Conservation (phyloP, 1,140 invertebrate genomes). For the Heliconius himera region DNA sequence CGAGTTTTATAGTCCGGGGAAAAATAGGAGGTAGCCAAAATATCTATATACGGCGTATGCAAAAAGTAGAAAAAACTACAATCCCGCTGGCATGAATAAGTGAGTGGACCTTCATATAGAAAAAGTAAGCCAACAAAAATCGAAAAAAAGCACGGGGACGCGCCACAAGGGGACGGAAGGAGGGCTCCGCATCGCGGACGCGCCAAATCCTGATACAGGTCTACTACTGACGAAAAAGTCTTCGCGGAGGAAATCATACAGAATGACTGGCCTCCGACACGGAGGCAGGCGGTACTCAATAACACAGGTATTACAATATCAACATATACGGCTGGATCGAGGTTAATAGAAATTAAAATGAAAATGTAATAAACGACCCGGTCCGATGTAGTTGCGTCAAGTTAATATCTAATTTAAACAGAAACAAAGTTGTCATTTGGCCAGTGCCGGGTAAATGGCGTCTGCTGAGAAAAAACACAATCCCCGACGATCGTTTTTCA, state of each 20-base stretch:
- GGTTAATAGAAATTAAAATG: not conserved
- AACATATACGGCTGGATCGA: not conserved
- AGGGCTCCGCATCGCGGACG: conserved; percentile 47
- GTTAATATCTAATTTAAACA: conserved; percentile 1
- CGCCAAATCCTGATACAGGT: conserved; percentile 46
- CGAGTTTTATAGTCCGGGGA: conserved; percentile 78
- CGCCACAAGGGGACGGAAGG: conserved; percentile 52
- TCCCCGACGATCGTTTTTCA: conserved; percentile 53
- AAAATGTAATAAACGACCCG: not conserved
- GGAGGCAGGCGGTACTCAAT: not conserved
- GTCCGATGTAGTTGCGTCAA: not conserved
- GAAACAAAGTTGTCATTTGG: conserved; percentile 42
- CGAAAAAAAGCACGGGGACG: conserved; percentile 60
- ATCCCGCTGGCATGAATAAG: conserved; percentile 80
- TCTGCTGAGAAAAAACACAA: conserved; percentile 53
- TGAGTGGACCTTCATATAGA: conserved; percentile 79
- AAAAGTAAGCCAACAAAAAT: conserved; percentile 75
- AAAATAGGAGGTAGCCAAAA: conserved; percentile 80
- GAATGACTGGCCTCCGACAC: not conserved
- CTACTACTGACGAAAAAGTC: conserved; percentile 45
- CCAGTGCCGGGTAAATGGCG: conserved; percentile 44
- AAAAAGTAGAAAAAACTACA: conserved; percentile 78
- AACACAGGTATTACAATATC: not conserved
- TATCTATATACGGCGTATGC: conserved; percentile 77
- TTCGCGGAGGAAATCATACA: conserved; percentile 20